Conservation (phyloP, 2,888 invertebrate species). For the Hirtodrosophila histrioides region DNA sequence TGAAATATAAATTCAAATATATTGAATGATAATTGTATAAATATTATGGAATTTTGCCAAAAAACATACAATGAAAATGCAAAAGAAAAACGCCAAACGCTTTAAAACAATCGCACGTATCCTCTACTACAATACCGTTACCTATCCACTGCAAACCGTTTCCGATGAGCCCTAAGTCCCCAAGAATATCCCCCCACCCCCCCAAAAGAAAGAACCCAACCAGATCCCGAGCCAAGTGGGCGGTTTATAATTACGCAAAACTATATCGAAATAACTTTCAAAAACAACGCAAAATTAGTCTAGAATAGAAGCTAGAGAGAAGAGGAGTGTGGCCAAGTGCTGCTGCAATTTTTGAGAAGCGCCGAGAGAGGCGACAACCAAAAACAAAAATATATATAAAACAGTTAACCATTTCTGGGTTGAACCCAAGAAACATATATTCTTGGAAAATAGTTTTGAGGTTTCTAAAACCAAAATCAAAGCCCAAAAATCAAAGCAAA, state of each 20-base stretch:
- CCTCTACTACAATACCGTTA: slow-evolving; percentile 83
- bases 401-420: slow-evolving; percentile 25
- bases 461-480: slow-evolving; percentile 65
- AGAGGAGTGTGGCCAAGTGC: slow-evolving; percentile 30
- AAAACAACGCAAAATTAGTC: slow-evolving; percentile 56
- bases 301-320: slow-evolving; percentile 21
- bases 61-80: slow-evolving; percentile 74
- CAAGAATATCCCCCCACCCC: slow-evolving; percentile 28
- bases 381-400: slow-evolving; percentile 20
- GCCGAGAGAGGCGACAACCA: slow-evolving; percentile 37
- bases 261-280: slow-evolving; percentile 71
- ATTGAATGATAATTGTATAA: slow-evolving; percentile 38
- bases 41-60: slow-evolving; percentile 32
- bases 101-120: slow-evolving; percentile 83
- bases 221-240: slow-evolving; percentile 62
- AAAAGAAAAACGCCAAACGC: slow-evolving; percentile 83
- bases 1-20: slow-evolving; percentile 13
- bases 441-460: slow-evolving; percentile 65
- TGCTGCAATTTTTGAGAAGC: slow-evolving; percentile 30
- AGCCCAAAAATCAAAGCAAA: slow-evolving; percentile 26
- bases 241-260: slow-evolving; percentile 53
- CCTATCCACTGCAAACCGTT: slow-evolving; percentile 80
- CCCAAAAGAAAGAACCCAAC: slow-evolving; percentile 10
- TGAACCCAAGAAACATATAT: slow-evolving; percentile 48
- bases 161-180: slow-evolving; percentile 75